Evolutionary conservation across 53 echinoderm and acorn worm species (phyloP), one percentile per base, ranked within the genome.

Genomic region (Mesocentrotus franciscanus): DNA sequence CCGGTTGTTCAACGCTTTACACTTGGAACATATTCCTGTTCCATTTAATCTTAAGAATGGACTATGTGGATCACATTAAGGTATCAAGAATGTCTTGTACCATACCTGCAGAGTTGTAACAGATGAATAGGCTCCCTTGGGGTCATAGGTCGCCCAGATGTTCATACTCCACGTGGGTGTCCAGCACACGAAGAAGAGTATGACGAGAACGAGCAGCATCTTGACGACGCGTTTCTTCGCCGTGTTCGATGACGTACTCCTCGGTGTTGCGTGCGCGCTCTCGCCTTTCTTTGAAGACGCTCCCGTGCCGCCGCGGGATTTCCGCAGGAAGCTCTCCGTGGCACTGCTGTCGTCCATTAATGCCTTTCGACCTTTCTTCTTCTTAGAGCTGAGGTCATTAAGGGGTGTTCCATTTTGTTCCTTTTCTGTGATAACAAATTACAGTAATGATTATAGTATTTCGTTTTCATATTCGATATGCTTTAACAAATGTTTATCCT

Each of bases 111-210:
- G 27, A 26, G 95, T 39, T 15, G 36, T 59, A 32, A 98, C 94
- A 30, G 78, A 68, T 8, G 26, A 8, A 20, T 36, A 49, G 20
- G 96, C 98, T n/a, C 49, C 76, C 8, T 10, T 33, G 30, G 34
- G 42, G 61, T 97, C 95, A 87, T 96, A 87, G 78, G 96, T 93
- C 90, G 92, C 89, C 98, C 99, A 99, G 89, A 98, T 97, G 90
- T 97, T 97, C 59, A 96, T 85, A 84, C 96, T 94, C 99, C 99
- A 99, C n/a, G 96, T 94, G 5, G 99, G 99, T 56, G 98, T 96
- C 99, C 99, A 99, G 91, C 98, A 97, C 30, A 98, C 93, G 85
- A 98, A 99, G 96, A 98, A 99, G 57, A 99, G 92, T 7, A 96
- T 32, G 5, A 99, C 99, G 29, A 99, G 95, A 17, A 99, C 95